Percentiles rank a stretch among this genome's conserved stretches.
These are phyloP conservation scores for Aphidius ervi DNA, from an alignment of 1,140 invertebrate species.

Conservation along the genomic window DNA sequence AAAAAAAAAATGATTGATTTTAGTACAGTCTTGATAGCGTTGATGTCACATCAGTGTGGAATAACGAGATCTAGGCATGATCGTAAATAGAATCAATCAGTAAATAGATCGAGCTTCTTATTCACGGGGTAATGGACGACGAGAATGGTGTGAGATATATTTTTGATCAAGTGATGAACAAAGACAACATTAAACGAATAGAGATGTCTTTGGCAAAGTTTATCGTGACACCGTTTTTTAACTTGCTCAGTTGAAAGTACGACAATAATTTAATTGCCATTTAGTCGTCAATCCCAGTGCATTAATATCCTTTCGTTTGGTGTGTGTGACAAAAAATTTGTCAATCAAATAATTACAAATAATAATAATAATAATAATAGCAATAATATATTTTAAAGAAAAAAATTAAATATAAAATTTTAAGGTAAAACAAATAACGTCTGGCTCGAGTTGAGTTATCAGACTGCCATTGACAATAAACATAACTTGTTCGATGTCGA, in stretches of 20 bases:
- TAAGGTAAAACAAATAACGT: too few relatives aligned
- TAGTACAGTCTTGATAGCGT: background rate
- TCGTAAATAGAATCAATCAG: slow-evolving; percentile 53
- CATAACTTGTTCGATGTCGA: slow-evolving; percentile 12
- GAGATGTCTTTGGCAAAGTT: slow-evolving; percentile 48
- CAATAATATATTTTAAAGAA: too few relatives aligned
- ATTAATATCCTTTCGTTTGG: slow-evolving; percentile 29
- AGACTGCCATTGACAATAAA: background rate
- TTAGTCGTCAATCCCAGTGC: slow-evolving; percentile 29
- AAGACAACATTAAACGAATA: slow-evolving; percentile 24
- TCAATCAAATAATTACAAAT: background rate
- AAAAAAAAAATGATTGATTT: background rate
- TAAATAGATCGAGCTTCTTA: slow-evolving; percentile 48
- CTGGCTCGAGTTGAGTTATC: too few relatives aligned
- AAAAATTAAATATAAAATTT: too few relatives aligned
- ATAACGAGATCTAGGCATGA: slow-evolving; percentile 46
- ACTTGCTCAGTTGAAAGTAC: slow-evolving; percentile 23
- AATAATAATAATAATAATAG: too few relatives aligned
- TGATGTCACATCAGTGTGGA: slow-evolving; percentile 17
- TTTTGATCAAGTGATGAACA: slow-evolving; percentile 22
- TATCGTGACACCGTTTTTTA: slow-evolving; percentile 49
- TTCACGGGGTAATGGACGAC: slow-evolving; percentile 22
- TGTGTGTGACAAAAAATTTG: slow-evolving; percentile 13
- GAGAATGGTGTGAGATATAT: slow-evolving; percentile 43
- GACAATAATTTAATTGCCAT: slow-evolving; percentile 25